phyloP scores from a whole-genome alignment of 2,797 vertebrate species.

The Varecia variegata region DNA sequence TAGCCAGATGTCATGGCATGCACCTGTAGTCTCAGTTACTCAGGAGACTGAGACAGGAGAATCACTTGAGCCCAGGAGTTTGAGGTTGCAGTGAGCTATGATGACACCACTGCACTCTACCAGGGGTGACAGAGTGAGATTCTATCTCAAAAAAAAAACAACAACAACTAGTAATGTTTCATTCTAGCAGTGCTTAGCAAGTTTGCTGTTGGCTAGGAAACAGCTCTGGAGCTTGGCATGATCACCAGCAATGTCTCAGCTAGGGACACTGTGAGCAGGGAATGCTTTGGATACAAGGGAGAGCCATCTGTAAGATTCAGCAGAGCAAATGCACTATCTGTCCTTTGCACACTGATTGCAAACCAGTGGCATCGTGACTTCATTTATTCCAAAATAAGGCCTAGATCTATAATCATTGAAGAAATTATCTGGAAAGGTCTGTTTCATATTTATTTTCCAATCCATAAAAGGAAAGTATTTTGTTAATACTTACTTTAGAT shows the following conservation, averaged over 20 bases:
- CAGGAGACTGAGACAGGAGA: too few species aligned
- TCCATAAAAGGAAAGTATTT: not conserved
- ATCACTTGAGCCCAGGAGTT: too few species aligned
- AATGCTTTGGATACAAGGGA: not conserved
- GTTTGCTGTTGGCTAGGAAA: not conserved
- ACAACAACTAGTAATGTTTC: not conserved
- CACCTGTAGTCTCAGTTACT: too few species aligned
- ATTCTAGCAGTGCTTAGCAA: not conserved
- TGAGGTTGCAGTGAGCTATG: too few species aligned
- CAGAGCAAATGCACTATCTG: fast-evolving
- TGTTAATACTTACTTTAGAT: not conserved
- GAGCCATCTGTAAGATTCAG: not conserved
- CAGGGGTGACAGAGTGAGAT: too few species aligned
- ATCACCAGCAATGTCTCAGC: not conserved
- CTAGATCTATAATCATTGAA: not conserved
- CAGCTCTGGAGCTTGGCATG: not conserved
- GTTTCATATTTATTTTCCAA: not conserved
- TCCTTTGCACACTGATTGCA: not conserved
- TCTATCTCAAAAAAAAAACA: too few species aligned
- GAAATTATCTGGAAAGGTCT: not conserved
- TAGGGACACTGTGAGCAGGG: not conserved
- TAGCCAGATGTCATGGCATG: too few species aligned
- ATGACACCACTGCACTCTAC: too few species aligned
- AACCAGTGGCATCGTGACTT: not conserved
- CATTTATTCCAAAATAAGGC: not conserved